Percentiles rank a stretch among this genome's conserved stretches.
Conservation (phyloP, 1,140 invertebrate species). For the Solenopsis fugax region DNA sequence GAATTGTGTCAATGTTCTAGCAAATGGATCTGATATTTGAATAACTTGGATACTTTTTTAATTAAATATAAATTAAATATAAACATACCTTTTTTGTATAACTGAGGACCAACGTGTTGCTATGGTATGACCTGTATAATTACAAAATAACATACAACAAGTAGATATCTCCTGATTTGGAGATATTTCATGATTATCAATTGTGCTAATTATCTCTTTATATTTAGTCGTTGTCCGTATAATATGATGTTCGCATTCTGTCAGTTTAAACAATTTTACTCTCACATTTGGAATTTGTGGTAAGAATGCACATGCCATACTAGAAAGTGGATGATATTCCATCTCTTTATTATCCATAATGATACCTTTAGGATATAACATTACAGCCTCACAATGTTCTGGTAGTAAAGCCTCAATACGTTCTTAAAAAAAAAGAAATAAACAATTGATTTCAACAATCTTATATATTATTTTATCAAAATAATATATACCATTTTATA, state of each 20-base stretch:
- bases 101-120: slow-evolving; percentile 44
- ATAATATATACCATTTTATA: too few species aligned
- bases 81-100: slow-evolving; percentile 12
- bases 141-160: slow-evolving; percentile 78
- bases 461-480: not conserved
- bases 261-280: slow-evolving; percentile 62
- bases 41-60: not conserved
- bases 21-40: too few species aligned
- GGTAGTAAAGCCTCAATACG: slow-evolving; percentile 72
- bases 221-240: not conserved
- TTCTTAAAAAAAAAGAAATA: slow-evolving; percentile 55
- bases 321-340: not conserved
- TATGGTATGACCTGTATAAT: slow-evolving; percentile 22
- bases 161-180: slow-evolving; percentile 62
- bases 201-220: slow-evolving; percentile 33
- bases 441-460: not conserved
- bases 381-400: slow-evolving; percentile 57
- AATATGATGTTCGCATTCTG: too few species aligned
- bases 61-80: not conserved
- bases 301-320: slow-evolving; percentile 74
- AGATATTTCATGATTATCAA: slow-evolving; percentile 30
- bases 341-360: slow-evolving; percentile 71
- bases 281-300: slow-evolving; percentile 76
- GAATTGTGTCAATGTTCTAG: too few species aligned
- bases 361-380: slow-evolving; percentile 58